Conservation (phyloP, 2,888 invertebrate species). For the Carcina quercana region DNA sequence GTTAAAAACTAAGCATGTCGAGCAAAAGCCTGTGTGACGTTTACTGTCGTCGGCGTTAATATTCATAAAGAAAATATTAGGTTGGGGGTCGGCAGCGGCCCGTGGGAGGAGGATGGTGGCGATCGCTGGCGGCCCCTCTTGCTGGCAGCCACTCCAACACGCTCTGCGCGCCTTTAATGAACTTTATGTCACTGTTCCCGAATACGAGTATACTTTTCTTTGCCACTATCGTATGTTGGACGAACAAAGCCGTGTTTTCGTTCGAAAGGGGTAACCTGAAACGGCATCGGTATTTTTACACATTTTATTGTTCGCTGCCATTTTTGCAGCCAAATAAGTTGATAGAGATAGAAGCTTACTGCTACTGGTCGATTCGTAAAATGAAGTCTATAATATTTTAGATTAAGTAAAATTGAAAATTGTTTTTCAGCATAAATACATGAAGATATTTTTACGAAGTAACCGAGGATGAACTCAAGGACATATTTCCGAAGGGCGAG, state of each 20-base stretch:
- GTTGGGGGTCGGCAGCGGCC: constrained; percentile 24
- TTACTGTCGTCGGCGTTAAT: constrained; percentile 30
- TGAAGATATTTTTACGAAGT: too few relatives aligned
- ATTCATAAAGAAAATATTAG: constrained; percentile 61
- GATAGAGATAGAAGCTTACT: too few relatives aligned
- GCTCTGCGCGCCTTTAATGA: constrained; percentile 69
- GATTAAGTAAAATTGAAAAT: too few relatives aligned
- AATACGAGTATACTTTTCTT: constrained; percentile 71
- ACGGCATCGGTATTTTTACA: constrained; percentile 44
- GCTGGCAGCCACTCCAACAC: constrained; percentile 62
- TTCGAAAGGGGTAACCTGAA: constrained; percentile 52
- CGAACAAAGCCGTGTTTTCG: constrained; percentile 64
- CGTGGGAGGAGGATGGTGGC: constrained; percentile 24
- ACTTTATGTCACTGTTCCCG: constrained; percentile 68
- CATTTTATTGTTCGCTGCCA: constrained; percentile 53
- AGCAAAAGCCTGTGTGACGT: constrained; percentile 1
- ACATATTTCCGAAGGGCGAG: too few relatives aligned
- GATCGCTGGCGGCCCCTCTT: constrained; percentile 45
- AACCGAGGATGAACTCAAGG: too few relatives aligned
- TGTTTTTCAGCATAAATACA: too few relatives aligned
- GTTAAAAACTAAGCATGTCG: constrained; percentile 7
- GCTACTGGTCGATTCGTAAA: too few relatives aligned
- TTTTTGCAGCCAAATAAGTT: constrained; percentile 45
- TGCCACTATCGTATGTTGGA: constrained; percentile 61
- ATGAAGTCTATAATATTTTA: too few relatives aligned